These are phyloP conservation scores for Epinephelus coioides DNA, from an alignment of 2,797 vertebrate species.

Conservation along the genomic window DNA sequence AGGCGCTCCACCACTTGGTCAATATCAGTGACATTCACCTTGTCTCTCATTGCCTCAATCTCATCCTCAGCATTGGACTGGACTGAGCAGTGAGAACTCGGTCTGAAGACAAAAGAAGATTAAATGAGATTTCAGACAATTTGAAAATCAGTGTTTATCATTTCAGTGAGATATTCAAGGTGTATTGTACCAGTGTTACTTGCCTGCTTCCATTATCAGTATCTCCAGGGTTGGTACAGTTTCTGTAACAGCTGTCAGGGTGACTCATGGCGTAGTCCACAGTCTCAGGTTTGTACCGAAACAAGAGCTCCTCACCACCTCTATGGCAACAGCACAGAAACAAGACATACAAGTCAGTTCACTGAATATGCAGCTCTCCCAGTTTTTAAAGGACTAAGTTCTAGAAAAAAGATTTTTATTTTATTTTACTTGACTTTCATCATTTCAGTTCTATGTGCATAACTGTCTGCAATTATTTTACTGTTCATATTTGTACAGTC, in stretches of 20 bases:
- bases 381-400: neutral
- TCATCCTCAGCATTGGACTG: slow-evolving; percentile 74
- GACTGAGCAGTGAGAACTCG: slow-evolving; percentile 70
- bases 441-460: too few species aligned
- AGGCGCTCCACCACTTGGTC: slow-evolving; percentile 85
- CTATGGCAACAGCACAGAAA: slow-evolving; percentile 70
- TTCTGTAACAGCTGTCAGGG: slow-evolving; percentile 48
- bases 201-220: slow-evolving; percentile 73
- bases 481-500: neutral
- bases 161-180: neutral
- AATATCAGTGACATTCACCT: slow-evolving; percentile 85
- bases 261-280: slow-evolving; percentile 86
- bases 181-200: slow-evolving; percentile 26
- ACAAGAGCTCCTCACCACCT: slow-evolving; percentile 79
- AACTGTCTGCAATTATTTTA: neutral
- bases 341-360: slow-evolving; percentile 3
- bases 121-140: neutral
- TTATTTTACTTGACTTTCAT: neutral
- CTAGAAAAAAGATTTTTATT: neutral
- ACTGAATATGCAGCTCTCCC: slow-evolving; percentile 5
- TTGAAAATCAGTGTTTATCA: neutral
- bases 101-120: slow-evolving; percentile 56
- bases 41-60: slow-evolving; percentile 82
- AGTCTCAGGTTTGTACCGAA: slow-evolving; percentile 84
- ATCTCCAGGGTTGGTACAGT: slow-evolving; percentile 8